A percentile compares a stretch with the other conserved stretches of the same genome.
Evolutionary conservation across 2,797 vertebrate genomes (phyloP).

Genomic region (Myotis pilosus): DNA sequence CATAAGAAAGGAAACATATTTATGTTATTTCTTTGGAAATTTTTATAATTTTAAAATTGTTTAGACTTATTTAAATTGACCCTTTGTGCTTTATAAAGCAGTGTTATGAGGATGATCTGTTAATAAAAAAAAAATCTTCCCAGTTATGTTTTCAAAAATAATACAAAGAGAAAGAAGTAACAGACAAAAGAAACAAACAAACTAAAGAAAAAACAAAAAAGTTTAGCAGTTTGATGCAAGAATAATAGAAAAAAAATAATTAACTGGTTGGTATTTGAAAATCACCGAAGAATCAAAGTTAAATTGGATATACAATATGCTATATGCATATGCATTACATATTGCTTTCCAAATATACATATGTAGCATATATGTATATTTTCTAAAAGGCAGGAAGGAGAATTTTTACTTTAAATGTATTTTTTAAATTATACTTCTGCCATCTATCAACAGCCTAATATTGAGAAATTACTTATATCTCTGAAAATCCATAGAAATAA

Average conservation of each 20-base stretch:
- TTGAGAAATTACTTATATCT: not conserved
- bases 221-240: not conserved
- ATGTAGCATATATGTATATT: not conserved
- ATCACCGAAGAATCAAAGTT: not conserved
- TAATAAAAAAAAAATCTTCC: not conserved
- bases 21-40: not conserved
- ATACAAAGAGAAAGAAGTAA: not conserved
- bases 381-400: not conserved
- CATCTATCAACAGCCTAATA: not conserved
- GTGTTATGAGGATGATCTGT: not conserved
- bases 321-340: not conserved
- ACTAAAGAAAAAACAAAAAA: not conserved
- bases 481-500: not conserved
- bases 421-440: not conserved
- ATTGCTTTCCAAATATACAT: not conserved
- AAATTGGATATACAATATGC: not conserved
- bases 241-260: not conserved
- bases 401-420: not conserved
- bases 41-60: not conserved
- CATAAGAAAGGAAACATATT: not conserved
- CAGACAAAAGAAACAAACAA: not conserved
- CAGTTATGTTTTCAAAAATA: constrained; percentile 3
- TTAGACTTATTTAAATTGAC: not conserved
- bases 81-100: not conserved
- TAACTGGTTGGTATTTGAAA: not conserved